These are phyloP conservation scores for Sylvia atricapilla DNA, from an alignment of 2,113 vertebrate genomes.

Conservation along the genomic window DNA sequence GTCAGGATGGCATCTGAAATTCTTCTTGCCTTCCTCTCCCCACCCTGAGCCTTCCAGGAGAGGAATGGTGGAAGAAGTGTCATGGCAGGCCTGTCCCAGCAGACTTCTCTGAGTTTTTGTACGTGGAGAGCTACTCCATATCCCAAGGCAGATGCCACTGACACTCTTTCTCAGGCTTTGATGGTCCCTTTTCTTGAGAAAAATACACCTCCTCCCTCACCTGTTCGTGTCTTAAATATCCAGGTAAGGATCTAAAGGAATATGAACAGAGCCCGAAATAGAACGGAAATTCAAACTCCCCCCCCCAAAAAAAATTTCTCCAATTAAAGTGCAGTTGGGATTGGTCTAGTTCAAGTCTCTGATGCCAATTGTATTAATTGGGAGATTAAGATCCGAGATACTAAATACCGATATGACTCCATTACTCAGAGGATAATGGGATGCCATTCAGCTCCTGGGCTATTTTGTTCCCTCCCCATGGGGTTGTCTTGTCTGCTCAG, in stretches of 20 bases:
- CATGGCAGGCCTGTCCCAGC: background rate
- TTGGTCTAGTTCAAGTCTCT: constrained; percentile 13
- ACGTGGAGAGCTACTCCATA: background rate
- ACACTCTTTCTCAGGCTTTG: background rate
- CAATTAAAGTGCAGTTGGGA: background rate
- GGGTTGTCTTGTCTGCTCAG: constrained; percentile 46
- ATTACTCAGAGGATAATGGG: background rate
- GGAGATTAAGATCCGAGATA: constrained; percentile 33
- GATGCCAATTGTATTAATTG: background rate
- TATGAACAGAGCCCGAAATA: background rate
- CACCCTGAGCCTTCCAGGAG: background rate
- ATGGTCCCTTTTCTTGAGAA: background rate
- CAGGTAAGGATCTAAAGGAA: background rate
- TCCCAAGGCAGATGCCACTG: background rate
- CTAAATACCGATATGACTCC: constrained; percentile 22
- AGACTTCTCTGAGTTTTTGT: background rate
- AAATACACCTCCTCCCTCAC: background rate
- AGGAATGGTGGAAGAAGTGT: background rate
- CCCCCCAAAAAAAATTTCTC: background rate
- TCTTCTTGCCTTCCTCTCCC: background rate
- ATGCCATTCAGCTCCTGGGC: background rate
- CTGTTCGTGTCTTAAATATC: background rate
- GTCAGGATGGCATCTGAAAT: background rate
- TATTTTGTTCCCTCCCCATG: constrained; percentile 42
- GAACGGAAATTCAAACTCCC: background rate